phyloP scores from a whole-genome alignment of 2,113 vertebrate genomes.

The Periophthalmodon schlosseri region DNA sequence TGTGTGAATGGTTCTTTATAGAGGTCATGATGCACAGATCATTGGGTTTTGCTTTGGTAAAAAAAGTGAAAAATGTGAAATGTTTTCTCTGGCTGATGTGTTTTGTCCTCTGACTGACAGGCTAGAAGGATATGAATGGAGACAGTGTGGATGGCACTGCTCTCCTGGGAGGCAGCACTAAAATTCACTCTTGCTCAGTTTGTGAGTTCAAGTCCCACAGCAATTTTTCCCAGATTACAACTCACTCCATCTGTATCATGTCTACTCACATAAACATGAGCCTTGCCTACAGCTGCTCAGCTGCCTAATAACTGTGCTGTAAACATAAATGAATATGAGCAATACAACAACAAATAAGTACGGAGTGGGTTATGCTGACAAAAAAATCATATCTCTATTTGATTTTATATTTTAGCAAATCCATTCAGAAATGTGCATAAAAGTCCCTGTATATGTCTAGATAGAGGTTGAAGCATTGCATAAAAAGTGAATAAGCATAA shows the following conservation, averaged over 20 bases:
- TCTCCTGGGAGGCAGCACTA: conserved; percentile 10
- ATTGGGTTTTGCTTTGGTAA: conserved; percentile 9
- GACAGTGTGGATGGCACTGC: conserved; percentile 22
- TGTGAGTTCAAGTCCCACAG: conserved; percentile 23
- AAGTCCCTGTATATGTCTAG: no score
- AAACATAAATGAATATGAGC: neutral
- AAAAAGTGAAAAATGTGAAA: neutral
- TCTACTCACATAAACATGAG: conserved; percentile 22
- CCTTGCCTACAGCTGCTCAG: conserved; percentile 2
- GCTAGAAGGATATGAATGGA: conserved; percentile 32
- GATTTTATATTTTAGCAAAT: no score
- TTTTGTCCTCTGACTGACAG: conserved; percentile 22
- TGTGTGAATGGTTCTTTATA: conserved; percentile 1
- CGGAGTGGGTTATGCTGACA: no score
- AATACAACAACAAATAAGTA: neutral
- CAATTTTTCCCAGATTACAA: conserved; percentile 24
- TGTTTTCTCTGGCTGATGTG: neutral
- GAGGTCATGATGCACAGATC: neutral
- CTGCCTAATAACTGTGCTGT: neutral
- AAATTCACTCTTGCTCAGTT: neutral
- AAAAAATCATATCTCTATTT: no score
- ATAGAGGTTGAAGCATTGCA: no score
- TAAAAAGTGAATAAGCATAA: no score
- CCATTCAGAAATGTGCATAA: no score
- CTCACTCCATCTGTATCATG: conserved; percentile 14